Percentiles rank a stretch among this genome's conserved stretches.
Evolutionary conservation across 2,888 invertebrate genomes (phyloP).

Genomic region (Syritta pipiens): DNA sequence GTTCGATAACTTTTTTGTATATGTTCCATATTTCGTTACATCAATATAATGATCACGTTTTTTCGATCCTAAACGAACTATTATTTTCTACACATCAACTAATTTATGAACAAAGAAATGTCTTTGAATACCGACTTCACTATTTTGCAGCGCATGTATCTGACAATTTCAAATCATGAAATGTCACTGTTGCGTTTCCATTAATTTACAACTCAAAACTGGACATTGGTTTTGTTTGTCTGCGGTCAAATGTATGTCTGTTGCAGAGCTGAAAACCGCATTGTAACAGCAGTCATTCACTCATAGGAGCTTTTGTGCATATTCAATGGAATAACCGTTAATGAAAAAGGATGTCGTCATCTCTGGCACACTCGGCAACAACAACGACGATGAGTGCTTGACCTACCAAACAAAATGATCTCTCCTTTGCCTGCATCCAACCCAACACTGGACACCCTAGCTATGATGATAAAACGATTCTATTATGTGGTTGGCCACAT

Average conservation of each 20-base stretch:
- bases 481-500: constrained; percentile 50
- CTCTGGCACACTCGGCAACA: background rate
- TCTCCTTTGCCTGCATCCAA: too few species aligned
- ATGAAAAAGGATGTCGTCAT: constrained; percentile 43
- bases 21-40: too few species aligned
- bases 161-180: constrained; percentile 45
- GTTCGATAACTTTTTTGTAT: too few species aligned
- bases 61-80: too few species aligned
- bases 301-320: constrained; percentile 29
- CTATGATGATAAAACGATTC: constrained; percentile 37
- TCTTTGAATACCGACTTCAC: too few species aligned
- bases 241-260: constrained; percentile 60
- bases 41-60: too few species aligned
- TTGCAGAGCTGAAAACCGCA: constrained; percentile 49
- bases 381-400: too few species aligned
- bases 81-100: too few species aligned
- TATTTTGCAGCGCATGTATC: constrained; percentile 31
- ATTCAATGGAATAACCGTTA: constrained; percentile 25
- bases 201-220: constrained; percentile 63
- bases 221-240: constrained; percentile 53
- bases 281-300: constrained; percentile 51
- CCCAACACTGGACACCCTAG: background rate
- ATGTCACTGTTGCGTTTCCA: constrained; percentile 45
- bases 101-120: too few species aligned
- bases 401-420: constrained; percentile 17